Percentiles rank a stretch among this genome's conserved stretches.
These are phyloP conservation scores for Poecilia wingei DNA, from an alignment of 2,797 vertebrate species.

Conservation along the genomic window DNA sequence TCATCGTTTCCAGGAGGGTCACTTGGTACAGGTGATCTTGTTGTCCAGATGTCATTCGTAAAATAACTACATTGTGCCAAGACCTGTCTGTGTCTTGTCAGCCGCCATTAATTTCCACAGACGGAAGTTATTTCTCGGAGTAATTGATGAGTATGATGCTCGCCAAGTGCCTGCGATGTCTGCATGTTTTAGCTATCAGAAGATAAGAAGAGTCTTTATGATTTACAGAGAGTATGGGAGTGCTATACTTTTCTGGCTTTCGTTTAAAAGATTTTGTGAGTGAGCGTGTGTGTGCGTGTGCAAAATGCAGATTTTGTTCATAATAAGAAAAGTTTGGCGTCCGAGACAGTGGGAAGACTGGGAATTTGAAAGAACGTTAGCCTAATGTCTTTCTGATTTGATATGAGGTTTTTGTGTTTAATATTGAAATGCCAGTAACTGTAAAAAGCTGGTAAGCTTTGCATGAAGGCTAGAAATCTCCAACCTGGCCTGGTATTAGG, in stretches of 20 bases:
- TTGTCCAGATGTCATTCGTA: constrained; percentile 76
- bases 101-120: constrained; percentile 70
- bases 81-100: constrained; percentile 67
- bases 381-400: neutral
- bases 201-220: constrained; percentile 66
- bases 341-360: neutral
- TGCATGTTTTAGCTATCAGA: constrained; percentile 74
- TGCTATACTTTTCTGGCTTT: constrained; percentile 40
- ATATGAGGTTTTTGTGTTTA: neutral
- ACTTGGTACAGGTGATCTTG: constrained; percentile 71
- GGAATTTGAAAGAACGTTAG: neutral
- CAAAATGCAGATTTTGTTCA: constrained; percentile 11
- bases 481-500: neutral
- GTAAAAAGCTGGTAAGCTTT: neutral
- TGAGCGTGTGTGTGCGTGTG: neutral
- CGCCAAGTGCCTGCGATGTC: constrained; percentile 57
- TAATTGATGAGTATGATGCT: constrained; percentile 72
- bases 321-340: neutral
- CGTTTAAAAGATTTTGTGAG: constrained; percentile 12
- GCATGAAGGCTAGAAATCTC: neutral
- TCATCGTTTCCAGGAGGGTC: constrained; percentile 58
- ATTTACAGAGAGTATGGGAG: constrained; percentile 60
- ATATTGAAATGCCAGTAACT: neutral
- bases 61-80: constrained; percentile 66
- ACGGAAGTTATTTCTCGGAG: constrained; percentile 67